Evolutionary conservation across 2,797 vertebrate species (phyloP).

Genomic region (Mormyrops attenuatus): DNA sequence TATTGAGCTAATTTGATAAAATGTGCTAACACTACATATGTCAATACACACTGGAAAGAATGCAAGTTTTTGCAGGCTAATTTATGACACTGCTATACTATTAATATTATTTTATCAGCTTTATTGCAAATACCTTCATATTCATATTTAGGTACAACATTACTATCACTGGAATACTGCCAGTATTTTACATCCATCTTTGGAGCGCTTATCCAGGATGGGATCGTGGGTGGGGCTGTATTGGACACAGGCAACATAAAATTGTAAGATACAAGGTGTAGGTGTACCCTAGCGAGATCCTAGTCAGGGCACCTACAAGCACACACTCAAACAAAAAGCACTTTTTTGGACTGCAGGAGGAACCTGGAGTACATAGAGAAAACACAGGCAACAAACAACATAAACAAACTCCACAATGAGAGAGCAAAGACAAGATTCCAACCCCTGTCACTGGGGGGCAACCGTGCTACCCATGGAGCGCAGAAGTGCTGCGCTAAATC

Average conservation of each 20-base stretch:
- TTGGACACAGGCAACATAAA: neutral
- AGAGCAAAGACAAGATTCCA: neutral
- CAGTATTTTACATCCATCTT: neutral
- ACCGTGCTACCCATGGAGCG: neutral
- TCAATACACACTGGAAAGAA: neutral
- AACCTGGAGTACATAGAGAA: neutral
- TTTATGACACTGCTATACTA: neutral
- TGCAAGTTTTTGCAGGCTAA: neutral
- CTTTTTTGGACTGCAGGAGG: neutral
- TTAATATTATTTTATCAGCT: neutral
- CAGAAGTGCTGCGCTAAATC: neutral
- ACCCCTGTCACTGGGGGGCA: neutral
- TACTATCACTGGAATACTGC: neutral
- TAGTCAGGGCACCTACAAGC: neutral
- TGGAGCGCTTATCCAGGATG: neutral
- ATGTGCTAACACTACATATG: neutral
- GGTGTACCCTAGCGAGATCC: neutral
- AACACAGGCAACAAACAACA: neutral
- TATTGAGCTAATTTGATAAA: neutral
- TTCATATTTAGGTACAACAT: neutral
- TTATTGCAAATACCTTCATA: neutral
- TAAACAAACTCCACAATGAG: neutral
- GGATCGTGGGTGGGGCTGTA: neutral
- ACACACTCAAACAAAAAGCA: neutral
- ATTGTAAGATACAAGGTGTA: neutral